Evolutionary conservation across 2,888 invertebrate species (phyloP).

Genomic region (Arctia plantaginis): DNA sequence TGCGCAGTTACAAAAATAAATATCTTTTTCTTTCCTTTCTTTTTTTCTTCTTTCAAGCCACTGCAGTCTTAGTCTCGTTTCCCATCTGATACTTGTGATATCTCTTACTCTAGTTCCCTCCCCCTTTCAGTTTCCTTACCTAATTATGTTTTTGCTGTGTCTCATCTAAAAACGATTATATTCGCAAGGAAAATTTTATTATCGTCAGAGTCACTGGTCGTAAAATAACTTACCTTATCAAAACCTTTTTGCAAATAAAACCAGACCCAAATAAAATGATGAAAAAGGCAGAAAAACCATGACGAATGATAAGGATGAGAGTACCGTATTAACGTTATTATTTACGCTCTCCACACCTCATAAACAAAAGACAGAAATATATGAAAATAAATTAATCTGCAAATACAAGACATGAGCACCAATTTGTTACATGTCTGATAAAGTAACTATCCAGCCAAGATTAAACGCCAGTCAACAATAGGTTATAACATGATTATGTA

Average conservation of each 20-base stretch:
- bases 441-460: neutral
- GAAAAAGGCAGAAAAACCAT: neutral
- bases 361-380: neutral
- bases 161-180: too few relatives aligned
- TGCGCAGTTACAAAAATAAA: too few relatives aligned
- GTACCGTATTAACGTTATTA: neutral
- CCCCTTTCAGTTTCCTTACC: too few relatives aligned
- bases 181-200: too few relatives aligned
- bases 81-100: neutral
- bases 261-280: neutral
- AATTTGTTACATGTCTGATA: neutral
- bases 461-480: conserved; percentile 3
- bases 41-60: too few relatives aligned
- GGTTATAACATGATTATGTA: neutral
- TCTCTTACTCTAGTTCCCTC: too few relatives aligned
- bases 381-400: neutral
- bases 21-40: too few relatives aligned
- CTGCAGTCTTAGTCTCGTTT: neutral
- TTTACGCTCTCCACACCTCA: neutral
- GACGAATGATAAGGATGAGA: neutral
- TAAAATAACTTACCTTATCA: too few relatives aligned
- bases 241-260: too few relatives aligned
- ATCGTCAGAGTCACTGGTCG: too few relatives aligned
- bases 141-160: too few relatives aligned
- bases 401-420: neutral